Percentiles rank a stretch among this genome's conserved stretches.
phyloP scores from a whole-genome alignment of 2,797 vertebrate genomes.

The Pseudomugil tenellus region DNA sequence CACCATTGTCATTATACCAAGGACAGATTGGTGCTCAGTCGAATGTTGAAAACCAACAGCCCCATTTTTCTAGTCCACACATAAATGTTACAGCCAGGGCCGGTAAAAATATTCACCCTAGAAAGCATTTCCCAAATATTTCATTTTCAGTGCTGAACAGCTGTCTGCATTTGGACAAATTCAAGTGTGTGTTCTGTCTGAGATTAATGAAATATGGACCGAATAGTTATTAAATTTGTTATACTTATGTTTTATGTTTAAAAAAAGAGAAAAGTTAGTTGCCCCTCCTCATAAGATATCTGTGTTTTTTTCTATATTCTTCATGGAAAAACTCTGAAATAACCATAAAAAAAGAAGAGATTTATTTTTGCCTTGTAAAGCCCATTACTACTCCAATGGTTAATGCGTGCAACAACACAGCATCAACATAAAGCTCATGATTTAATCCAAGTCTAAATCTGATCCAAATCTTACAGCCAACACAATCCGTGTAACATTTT shows the following conservation, averaged over 20 bases:
- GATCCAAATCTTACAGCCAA: not conserved
- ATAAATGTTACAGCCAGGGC: not conserved
- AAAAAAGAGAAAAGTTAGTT: not conserved
- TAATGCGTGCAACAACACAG: not conserved
- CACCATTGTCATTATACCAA: not conserved
- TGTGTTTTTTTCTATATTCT: not conserved
- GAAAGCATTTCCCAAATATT: not conserved
- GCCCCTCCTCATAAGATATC: not conserved
- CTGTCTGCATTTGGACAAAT: not conserved
- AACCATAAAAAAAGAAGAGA: no score
- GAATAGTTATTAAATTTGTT: not conserved
- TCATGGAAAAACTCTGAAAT: not conserved
- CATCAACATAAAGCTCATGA: not conserved
- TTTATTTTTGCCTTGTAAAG: not conserved
- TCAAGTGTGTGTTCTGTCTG: not conserved
- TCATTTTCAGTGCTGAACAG: not conserved
- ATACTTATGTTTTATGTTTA: not conserved
- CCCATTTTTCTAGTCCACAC: no score
- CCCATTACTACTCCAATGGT: not conserved
- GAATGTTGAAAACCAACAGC: no score
- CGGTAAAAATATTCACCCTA: not conserved
- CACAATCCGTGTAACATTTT: not conserved
- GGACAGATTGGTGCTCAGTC: not conserved
- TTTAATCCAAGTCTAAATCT: not conserved
- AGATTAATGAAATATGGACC: not conserved